Conservation (phyloP, 2,113 vertebrate genomes). For the Ameiurus melas region DNA sequence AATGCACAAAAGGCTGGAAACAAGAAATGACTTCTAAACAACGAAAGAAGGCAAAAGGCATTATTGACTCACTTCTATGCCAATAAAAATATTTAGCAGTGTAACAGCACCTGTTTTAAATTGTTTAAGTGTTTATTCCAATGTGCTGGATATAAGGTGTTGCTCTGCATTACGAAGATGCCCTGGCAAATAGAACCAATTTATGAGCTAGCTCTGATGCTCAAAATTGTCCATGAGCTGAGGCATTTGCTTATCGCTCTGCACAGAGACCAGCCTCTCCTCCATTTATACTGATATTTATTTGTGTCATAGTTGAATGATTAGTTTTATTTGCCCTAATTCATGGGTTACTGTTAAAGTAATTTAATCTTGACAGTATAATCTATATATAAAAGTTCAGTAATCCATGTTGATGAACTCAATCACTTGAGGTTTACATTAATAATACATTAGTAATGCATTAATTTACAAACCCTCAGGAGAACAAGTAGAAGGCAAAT, state of each 20-base stretch:
- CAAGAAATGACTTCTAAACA: neutral
- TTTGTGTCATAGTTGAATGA: neutral
- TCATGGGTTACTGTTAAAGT: neutral
- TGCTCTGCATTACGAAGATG: neutral
- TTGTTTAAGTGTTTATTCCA: too few species aligned
- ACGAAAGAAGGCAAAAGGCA: neutral
- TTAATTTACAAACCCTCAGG: neutral
- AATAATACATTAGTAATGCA: neutral
- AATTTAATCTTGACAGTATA: neutral
- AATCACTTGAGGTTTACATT: neutral
- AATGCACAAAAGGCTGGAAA: neutral
- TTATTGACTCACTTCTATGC: neutral
- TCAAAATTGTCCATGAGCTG: neutral
- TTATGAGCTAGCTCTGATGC: neutral
- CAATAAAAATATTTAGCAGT: neutral
- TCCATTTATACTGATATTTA: neutral
- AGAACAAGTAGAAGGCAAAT: neutral
- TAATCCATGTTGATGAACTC: neutral
- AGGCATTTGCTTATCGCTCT: too few species aligned
- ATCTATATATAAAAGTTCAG: neutral
- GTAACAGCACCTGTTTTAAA: too few species aligned
- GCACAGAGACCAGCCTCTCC: too few species aligned
- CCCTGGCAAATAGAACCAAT: neutral
- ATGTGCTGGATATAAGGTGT: too few species aligned
- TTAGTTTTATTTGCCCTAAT: neutral